Conservation (phyloP, 2,113 vertebrate species). For the Chinchilla lanigera region DNA sequence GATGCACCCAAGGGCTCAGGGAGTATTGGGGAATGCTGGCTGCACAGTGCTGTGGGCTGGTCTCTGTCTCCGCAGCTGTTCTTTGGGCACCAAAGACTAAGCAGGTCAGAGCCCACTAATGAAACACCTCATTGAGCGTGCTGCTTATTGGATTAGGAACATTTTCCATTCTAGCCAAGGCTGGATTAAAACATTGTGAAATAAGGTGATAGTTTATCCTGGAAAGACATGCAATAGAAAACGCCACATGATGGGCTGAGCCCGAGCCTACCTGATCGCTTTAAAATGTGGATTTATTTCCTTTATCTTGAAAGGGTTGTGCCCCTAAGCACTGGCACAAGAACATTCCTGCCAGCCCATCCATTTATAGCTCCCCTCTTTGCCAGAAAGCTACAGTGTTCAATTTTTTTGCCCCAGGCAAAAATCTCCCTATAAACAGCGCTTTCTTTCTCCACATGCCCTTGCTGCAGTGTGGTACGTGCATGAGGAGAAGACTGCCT, state of each 20-base stretch:
- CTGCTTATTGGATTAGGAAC: background rate
- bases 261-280: background rate
- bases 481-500: background rate
- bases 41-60: background rate
- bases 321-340: background rate
- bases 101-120: background rate
- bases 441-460: background rate
- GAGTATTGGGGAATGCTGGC: background rate
- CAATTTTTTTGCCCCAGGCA: background rate
- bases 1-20: background rate
- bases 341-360: background rate
- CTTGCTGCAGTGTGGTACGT: background rate
- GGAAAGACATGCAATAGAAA: background rate
- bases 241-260: background rate
- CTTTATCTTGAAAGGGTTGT: background rate
- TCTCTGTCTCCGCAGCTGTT: background rate
- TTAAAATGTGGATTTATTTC: conserved; percentile 42
- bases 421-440: conserved; percentile 31
- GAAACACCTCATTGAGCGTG: conserved; percentile 48
- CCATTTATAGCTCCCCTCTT: background rate
- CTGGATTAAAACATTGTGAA: background rate
- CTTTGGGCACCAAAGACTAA: background rate
- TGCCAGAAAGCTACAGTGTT: conserved; percentile 6
- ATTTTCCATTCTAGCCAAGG: background rate
- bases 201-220: background rate